Evolutionary conservation across 2,113 vertebrate genomes (phyloP), one percentile per base, ranked within the genome.

Genomic region (Channa maculata): DNA sequence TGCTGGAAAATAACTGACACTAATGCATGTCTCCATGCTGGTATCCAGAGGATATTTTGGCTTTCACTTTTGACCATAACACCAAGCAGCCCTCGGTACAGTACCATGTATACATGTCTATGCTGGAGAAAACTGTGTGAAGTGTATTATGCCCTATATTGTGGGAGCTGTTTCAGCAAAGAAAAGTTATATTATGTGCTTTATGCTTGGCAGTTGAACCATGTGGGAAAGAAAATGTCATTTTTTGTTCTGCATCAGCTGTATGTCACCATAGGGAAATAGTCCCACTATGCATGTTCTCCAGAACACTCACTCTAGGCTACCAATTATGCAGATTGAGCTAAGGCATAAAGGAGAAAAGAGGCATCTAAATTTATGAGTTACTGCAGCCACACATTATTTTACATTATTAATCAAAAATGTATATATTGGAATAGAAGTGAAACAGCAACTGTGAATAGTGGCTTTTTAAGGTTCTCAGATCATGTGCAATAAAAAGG

Each of bases 201-300:
- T 88, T 63, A 59, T 68, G 59, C 58, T 80, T 72, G 48, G 58
- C 48, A 75, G 71, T 54, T 76, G 57, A 83, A 80, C 60, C 85
- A 57, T 66, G 79, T 49, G 52, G 65, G 77, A 71, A 75, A 80
- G 80, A 72, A 90, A 79, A 82, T 90, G 89, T 87, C 83, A 82
- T 77, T 86, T 24, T 88, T 71, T 83, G 76, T 80, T 87, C 80
- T 87, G 79, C 86, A 61, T 89, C 86, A 88, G 72, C 69, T 72
- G 67, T 79, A 87, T 81, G 86, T 90, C 83, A 79, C 86, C 77
- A 85, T 72, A 79, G 77, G 86, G 79, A 83, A 71, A 80, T 70
- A 60, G 62, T 86, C 64, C 43, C 80, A 45, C 70, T 61, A 61
- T 77, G 69, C 67, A 67, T 2, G 52, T 37, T 59, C 52, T 66